Conservation (phyloP, 1,140 invertebrate genomes). For the Pteromalus puparum region DNA sequence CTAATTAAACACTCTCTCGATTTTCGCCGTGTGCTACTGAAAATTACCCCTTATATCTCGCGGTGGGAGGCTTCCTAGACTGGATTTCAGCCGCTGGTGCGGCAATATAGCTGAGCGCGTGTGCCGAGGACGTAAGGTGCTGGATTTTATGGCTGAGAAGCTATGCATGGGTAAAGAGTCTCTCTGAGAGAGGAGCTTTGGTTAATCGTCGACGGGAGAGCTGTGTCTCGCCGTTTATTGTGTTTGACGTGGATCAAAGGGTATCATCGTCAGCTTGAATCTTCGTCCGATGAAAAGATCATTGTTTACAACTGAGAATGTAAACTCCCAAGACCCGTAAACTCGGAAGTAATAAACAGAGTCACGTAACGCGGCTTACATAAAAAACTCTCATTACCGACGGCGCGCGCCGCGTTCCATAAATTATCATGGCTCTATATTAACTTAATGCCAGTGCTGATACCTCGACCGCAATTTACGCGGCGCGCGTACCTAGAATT, state of each 20-base stretch:
- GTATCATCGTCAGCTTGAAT: neutral
- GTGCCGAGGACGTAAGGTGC: neutral
- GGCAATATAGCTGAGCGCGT: neutral
- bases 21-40: neutral
- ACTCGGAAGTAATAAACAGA: no score
- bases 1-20: slow-evolving; percentile 27
- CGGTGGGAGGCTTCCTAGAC: neutral
- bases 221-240: neutral
- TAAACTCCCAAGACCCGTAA: neutral
- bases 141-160: neutral
- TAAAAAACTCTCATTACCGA: no score
- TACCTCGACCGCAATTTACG: no score
- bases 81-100: neutral
- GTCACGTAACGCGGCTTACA: no score
- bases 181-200: neutral
- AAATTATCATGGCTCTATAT: no score
- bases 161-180: neutral
- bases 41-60: no score
- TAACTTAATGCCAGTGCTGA: no score
- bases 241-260: neutral
- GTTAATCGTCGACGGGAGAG: neutral
- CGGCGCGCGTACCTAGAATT: no score
- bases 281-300: neutral
- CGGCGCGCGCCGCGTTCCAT: no score
- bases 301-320: neutral